Conservation (phyloP, 2,797 vertebrate genomes). For the Myripristis murdjan region DNA sequence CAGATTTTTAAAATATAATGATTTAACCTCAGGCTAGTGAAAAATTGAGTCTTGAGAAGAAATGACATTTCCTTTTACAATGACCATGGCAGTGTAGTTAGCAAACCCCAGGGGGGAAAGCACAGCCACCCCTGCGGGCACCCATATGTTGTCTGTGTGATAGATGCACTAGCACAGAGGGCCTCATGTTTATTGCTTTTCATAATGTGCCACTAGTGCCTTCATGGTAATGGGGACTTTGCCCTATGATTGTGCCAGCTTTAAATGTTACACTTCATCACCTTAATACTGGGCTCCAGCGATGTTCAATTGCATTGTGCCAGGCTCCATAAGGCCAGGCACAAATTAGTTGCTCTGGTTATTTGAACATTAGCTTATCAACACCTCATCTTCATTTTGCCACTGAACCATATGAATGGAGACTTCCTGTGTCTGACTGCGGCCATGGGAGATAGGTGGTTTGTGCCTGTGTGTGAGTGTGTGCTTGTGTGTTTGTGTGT, state of each 20-base stretch:
- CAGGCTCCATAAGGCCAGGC: slow-evolving; percentile 64
- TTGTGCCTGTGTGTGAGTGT: slow-evolving; percentile 63
- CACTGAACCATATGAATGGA: slow-evolving; percentile 68
- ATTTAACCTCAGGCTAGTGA: slow-evolving; percentile 42
- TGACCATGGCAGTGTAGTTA: slow-evolving; percentile 69
- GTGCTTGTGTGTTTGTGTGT: too few relatives aligned
- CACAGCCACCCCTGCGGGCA: slow-evolving; percentile 62
- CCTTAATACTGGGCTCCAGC: slow-evolving; percentile 63
- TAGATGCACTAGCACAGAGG: slow-evolving; percentile 60
- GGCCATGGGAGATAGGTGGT: slow-evolving; percentile 68
- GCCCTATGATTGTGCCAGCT: slow-evolving; percentile 75
- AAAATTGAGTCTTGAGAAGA: slow-evolving; percentile 45
- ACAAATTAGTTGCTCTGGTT: slow-evolving; percentile 76
- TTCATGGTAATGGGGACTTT: slow-evolving; percentile 74
- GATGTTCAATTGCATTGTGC: slow-evolving; percentile 62
- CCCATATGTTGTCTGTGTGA: slow-evolving; percentile 75
- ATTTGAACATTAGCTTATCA: slow-evolving; percentile 78
- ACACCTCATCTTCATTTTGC: slow-evolving; percentile 77
- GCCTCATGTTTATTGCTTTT: slow-evolving; percentile 77
- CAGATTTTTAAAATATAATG: neutral
- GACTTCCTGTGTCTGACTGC: slow-evolving; percentile 66
- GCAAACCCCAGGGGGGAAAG: slow-evolving; percentile 59
- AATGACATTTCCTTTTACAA: slow-evolving; percentile 52
- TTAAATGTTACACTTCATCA: slow-evolving; percentile 81
- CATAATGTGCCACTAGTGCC: slow-evolving; percentile 74